phyloP scores from a whole-genome alignment of 2,888 invertebrate species.

The Caenorhabditis sp. region DNA sequence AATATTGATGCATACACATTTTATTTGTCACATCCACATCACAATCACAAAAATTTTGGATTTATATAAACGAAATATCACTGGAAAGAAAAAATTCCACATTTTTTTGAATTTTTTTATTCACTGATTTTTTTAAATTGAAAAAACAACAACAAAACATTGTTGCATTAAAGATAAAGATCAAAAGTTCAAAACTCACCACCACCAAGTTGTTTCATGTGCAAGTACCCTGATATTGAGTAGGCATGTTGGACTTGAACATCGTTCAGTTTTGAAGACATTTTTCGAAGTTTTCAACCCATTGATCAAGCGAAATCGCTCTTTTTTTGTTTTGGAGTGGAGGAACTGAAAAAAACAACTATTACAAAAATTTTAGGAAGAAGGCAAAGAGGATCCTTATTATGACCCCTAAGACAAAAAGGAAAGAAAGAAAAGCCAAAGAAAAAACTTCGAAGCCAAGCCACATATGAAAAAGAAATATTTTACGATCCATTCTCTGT shows the following conservation, averaged over 20 bases:
- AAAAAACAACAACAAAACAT: conserved; percentile 7
- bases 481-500: neutral
- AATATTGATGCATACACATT: neutral
- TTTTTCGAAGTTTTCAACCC: neutral
- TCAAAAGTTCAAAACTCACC: conserved; percentile 39
- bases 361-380: neutral
- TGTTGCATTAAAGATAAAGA: too few relatives aligned
- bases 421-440: neutral
- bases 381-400: neutral
- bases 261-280: conserved; percentile 43
- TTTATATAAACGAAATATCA: too few relatives aligned
- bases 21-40: too few relatives aligned
- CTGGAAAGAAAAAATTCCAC: too few relatives aligned
- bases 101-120: neutral
- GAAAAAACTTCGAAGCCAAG: neutral
- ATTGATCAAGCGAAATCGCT: conserved; percentile 2
- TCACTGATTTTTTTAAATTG: too few relatives aligned
- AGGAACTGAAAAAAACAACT: too few relatives aligned
- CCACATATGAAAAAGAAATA: neutral
- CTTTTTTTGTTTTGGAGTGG: neutral
- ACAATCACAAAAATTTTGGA: too few relatives aligned
- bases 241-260: conserved; percentile 66
- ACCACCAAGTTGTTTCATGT: conserved; percentile 75
- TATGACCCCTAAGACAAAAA: too few relatives aligned
- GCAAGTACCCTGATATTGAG: conserved; percentile 78